A percentile compares a stretch with the other conserved stretches of the same genome.
Evolutionary conservation across 2,888 invertebrate species (phyloP).

Genomic region (Erynnis tages): DNA sequence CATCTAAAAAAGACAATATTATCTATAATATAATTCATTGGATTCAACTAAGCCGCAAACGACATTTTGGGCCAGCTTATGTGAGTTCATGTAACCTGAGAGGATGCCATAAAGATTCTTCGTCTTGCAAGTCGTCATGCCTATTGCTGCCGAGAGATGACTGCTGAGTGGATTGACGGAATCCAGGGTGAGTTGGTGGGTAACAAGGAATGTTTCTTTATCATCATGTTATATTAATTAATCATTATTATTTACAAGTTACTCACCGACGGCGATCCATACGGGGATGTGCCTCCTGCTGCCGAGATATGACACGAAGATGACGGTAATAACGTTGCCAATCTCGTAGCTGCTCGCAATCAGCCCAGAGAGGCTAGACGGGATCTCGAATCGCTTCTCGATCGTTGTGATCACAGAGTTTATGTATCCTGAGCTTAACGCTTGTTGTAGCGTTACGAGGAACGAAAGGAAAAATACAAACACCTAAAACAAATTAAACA

Average conservation of each 20-base stretch:
- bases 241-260: neutral
- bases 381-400: conserved; percentile 96
- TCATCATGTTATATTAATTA: neutral
- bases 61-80: too few relatives aligned
- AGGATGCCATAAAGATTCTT: too few relatives aligned
- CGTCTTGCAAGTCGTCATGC: too few relatives aligned
- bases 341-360: conserved; percentile 97
- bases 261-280: conserved; percentile 93
- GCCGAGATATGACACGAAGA: conserved; percentile 97
- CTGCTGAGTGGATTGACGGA: too few relatives aligned
- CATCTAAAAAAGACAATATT: too few relatives aligned
- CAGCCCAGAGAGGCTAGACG: conserved; percentile 94
- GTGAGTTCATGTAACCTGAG: too few relatives aligned
- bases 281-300: conserved; percentile 95
- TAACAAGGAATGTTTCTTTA: too few relatives aligned
- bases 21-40: too few relatives aligned
- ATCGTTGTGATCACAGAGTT: conserved; percentile 98
- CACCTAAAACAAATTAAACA: conserved; percentile 80
- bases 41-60: too few relatives aligned
- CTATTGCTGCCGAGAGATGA: too few relatives aligned
- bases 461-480: conserved; percentile 94
- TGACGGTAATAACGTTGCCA: conserved; percentile 96
- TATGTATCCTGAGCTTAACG: conserved; percentile 94
- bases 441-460: conserved; percentile 94
- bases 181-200: too few relatives aligned